These are phyloP conservation scores for Orcinus orca DNA, from an alignment of 2,113 vertebrate genomes.

Conservation along the genomic window DNA sequence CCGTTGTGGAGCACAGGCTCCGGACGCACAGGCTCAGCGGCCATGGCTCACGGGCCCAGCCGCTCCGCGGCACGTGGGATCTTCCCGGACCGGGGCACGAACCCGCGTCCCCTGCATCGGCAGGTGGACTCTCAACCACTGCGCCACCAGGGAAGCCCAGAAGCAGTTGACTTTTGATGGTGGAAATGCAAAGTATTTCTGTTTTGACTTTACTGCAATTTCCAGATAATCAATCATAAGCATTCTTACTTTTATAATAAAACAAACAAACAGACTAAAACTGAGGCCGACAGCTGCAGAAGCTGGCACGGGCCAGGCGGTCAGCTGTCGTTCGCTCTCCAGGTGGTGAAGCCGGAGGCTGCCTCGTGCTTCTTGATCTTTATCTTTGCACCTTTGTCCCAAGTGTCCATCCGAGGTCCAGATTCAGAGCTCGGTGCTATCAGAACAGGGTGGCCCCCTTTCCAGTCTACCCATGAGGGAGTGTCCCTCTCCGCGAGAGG, in stretches of 20 bases:
- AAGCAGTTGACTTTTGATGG: background rate
- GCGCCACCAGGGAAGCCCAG: too few species aligned
- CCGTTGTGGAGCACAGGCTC: too few species aligned
- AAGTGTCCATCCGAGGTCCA: background rate
- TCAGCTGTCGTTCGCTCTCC: rapidly evolving
- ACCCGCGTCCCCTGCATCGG: too few species aligned
- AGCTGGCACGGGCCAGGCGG: rapidly evolving
- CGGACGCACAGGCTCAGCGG: too few species aligned
- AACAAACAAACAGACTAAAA: background rate
- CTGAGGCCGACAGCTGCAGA: rapidly evolving
- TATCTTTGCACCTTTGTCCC: background rate
- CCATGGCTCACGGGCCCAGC: too few species aligned
- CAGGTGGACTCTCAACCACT: too few species aligned
- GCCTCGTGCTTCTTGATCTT: rapidly evolving
- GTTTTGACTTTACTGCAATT: background rate
- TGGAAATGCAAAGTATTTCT: background rate
- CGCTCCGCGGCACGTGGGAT: too few species aligned
- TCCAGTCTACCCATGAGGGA: background rate
- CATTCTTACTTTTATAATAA: background rate
- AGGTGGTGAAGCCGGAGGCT: rapidly evolving
- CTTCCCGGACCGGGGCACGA: too few species aligned
- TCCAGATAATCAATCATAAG: background rate
- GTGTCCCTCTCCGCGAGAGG: rapidly evolving
- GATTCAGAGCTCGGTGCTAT: background rate
- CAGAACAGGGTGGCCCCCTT: background rate